These are phyloP conservation scores for Drosophila sordidula DNA, from an alignment of 2,888 invertebrate genomes.

Conservation along the genomic window DNA sequence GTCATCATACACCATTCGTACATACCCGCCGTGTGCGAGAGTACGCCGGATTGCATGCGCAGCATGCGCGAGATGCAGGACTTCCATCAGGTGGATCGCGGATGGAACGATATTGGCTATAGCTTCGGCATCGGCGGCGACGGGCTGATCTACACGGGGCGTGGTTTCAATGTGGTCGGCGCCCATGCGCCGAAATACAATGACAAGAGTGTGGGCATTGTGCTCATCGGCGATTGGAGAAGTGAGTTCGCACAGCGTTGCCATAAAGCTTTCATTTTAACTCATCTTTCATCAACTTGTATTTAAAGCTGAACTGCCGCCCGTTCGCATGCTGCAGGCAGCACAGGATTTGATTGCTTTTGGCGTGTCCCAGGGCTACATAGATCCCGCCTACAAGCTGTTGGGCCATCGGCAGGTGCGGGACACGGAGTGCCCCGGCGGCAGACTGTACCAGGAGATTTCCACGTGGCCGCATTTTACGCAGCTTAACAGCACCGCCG, in stretches of 20 bases:
- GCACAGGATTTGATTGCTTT: slow-evolving; percentile 87
- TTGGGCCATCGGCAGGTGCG: slow-evolving; percentile 88
- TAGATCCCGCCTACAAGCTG: slow-evolving; percentile 87
- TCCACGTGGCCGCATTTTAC: slow-evolving; percentile 88
- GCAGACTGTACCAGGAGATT: slow-evolving; percentile 87
- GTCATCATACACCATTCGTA: slow-evolving; percentile 91
- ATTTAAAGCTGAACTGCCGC: slow-evolving; percentile 87
- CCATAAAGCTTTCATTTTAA: neutral
- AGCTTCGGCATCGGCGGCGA: slow-evolving; percentile 91
- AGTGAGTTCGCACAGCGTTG: slow-evolving; percentile 85
- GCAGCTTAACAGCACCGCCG: slow-evolving; percentile 66
- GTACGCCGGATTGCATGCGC: slow-evolving; percentile 86
- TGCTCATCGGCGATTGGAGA: slow-evolving; percentile 90
- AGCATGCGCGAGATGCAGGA: slow-evolving; percentile 89
- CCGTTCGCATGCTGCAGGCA: slow-evolving; percentile 87
- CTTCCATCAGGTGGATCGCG: slow-evolving; percentile 87
- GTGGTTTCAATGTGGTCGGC: slow-evolving; percentile 89
- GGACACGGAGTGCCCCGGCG: slow-evolving; percentile 90
- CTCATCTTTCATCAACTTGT: neutral
- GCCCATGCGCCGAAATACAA: slow-evolving; percentile 91
- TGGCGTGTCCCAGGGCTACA: slow-evolving; percentile 88
- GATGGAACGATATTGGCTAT: slow-evolving; percentile 90
- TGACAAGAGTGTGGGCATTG: slow-evolving; percentile 89
- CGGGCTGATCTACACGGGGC: slow-evolving; percentile 89
- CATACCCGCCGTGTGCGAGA: slow-evolving; percentile 87